Base-by-base conservation (phyloP, 2,888 invertebrate genomes). In the Corbicula japonica region DNA sequence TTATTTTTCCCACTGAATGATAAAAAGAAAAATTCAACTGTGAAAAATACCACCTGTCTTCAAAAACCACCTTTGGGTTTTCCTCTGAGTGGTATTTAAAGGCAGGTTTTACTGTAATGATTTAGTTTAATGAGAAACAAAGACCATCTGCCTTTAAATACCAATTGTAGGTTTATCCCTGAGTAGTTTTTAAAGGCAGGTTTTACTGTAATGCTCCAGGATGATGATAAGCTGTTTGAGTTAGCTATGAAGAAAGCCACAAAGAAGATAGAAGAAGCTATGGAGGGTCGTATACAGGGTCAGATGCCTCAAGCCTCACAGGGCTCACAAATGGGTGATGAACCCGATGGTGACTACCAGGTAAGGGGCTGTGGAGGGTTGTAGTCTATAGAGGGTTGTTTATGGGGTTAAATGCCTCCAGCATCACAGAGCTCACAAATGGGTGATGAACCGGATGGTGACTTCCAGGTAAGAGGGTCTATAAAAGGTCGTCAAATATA, bases 201-300 rank as follows among this genome's bases (percentile, higher is more conserved):
- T 2, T 35, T 35, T 21, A 34, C 8, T 34, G 23, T 15, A n/a
- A 44, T 12, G 21, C 60, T 84, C 8, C 74, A 92, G 92, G 86
- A 90, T 0, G 66, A 91, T 34, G 90, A 88, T 58, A 92, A 91
- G 50, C 65, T 90, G 61, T 87, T 90, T 65, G 73, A 80, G 0
- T 63, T 82, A 28, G 85, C 90, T 35, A 60, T 91, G 34, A 84
- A 80, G 12, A 50, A 76, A 28, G 72, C 71, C 0, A 21, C 28
- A 21, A 52, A 62, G 44, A 76, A 21, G 18, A 32, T 72, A n/a
- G 63, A 63, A 48, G 28, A 52, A 23, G 46, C 54, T 32, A 60
- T 26, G n/a, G 71, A 71, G 21, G 30, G 50, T 5, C 48, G 63
- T 23, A 35, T 52, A 32, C 54, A 62, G 46, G 62, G 60, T 21